phyloP scores from a whole-genome alignment of 2,888 invertebrate genomes.

The Xestoiulus laeticollis region DNA sequence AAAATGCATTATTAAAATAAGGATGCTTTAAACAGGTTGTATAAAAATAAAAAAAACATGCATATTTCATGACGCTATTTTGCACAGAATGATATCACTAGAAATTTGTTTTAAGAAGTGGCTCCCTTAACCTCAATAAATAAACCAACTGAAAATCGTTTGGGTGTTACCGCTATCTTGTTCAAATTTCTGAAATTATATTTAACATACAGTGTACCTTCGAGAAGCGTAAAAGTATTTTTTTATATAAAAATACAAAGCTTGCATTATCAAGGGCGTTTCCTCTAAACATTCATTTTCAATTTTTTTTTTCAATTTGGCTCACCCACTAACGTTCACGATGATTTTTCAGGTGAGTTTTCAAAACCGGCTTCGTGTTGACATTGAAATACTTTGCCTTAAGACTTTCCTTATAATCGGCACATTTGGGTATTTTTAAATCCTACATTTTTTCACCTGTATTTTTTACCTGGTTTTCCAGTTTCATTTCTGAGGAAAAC shows the following conservation, averaged over 20 bases:
- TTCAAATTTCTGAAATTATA: not conserved
- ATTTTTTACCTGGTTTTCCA: not conserved
- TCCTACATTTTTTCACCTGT: not conserved
- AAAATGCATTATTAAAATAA: not conserved
- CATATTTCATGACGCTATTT: not conserved
- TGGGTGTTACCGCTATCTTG: slow-evolving; percentile 19
- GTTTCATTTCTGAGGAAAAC: not conserved
- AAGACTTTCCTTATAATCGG: not conserved
- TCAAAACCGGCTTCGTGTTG: not conserved
- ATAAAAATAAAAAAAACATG: not conserved
- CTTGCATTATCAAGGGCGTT: not conserved
- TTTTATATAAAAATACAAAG: not conserved
- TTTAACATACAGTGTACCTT: not conserved
- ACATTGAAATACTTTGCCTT: not conserved
- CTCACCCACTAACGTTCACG: not conserved
- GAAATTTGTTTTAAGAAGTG: not conserved
- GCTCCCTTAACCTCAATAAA: not conserved
- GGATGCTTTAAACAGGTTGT: not conserved
- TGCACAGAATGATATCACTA: not conserved
- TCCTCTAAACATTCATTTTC: not conserved
- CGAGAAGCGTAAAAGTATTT: not conserved
- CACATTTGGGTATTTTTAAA: not conserved
- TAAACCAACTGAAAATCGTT: not conserved
- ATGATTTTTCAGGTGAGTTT: not conserved
- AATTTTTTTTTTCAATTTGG: not conserved